These are phyloP conservation scores for Propithecus coquereli DNA, from an alignment of 2,113 vertebrate species.

Conservation along the genomic window DNA sequence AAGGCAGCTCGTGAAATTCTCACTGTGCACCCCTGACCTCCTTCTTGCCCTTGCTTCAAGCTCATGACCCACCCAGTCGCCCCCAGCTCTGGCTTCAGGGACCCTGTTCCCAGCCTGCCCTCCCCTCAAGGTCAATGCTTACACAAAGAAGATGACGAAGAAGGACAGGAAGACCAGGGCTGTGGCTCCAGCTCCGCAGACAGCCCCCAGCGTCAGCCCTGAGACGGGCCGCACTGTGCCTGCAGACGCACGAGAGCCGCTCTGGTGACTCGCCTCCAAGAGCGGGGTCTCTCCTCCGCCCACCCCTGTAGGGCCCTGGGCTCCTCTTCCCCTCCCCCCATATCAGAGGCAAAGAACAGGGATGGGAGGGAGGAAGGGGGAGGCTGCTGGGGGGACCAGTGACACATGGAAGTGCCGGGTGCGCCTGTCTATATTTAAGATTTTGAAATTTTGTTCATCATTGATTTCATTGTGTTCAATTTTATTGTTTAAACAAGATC, in stretches of 20 bases:
- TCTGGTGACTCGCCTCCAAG: not conserved
- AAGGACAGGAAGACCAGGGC: not conserved
- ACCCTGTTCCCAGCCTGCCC: not conserved
- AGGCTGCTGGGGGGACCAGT: too few species aligned
- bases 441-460: not conserved
- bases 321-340: too few species aligned
- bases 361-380: too few species aligned
- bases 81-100: not conserved
- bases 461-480: not conserved
- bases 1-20: too few species aligned
- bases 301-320: not conserved
- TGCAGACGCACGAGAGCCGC: not conserved
- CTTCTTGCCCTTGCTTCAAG: not conserved
- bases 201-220: not conserved
- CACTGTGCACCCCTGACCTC: accelerated
- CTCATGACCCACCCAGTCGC: not conserved
- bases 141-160: not conserved
- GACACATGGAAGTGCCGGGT: too few species aligned
- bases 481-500: not conserved
- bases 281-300: not conserved
- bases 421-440: not conserved
- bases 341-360: not conserved
- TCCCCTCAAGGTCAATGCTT: not conserved
- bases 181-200: accelerated
- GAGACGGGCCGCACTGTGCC: accelerated